Evolutionary conservation across 2,113 vertebrate species (phyloP).

Genomic region (Mugil cephalus): DNA sequence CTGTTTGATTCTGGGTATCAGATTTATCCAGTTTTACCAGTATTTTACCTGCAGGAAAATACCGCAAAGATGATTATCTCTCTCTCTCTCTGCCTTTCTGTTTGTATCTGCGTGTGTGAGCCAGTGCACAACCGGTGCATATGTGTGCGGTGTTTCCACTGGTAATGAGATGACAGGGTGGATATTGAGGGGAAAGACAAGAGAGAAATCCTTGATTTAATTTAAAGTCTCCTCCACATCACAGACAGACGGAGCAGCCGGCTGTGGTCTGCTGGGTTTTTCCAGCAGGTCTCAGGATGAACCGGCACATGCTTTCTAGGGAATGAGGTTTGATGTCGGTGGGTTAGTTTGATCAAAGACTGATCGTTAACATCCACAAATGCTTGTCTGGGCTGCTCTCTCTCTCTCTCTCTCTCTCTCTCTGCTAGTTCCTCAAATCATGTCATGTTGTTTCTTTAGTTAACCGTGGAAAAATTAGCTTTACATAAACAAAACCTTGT

Average conservation of each 20-base stretch:
- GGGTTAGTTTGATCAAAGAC: slow-evolving; percentile 13
- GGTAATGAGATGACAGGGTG: slow-evolving; percentile 42
- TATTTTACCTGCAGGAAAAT: slow-evolving; percentile 23
- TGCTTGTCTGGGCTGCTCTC: not conserved
- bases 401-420: not conserved
- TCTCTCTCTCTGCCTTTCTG: not conserved
- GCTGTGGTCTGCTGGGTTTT: not conserved
- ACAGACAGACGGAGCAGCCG: slow-evolving; percentile 16
- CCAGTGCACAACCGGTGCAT: not conserved
- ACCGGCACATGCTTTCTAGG: not conserved
- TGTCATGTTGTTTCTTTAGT: not conserved
- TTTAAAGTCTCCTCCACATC: slow-evolving; percentile 48
- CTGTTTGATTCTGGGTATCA: too few species aligned
- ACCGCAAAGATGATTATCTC: slow-evolving; percentile 9
- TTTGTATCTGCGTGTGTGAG: not conserved
- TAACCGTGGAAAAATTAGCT: not conserved
- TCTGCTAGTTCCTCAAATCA: not conserved
- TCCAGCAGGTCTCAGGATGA: slow-evolving; percentile 9
- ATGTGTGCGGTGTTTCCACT: slow-evolving; percentile 23
- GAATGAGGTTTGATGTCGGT: not conserved
- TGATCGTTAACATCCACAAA: not conserved
- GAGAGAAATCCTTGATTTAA: slow-evolving; percentile 45
- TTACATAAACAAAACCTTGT: not conserved
- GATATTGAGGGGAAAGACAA: slow-evolving; percentile 1
- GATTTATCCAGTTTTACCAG: too few species aligned